These are phyloP conservation scores for Gallinago paraguaiae DNA, from an alignment of 2,113 vertebrate species.

Conservation along the genomic window DNA sequence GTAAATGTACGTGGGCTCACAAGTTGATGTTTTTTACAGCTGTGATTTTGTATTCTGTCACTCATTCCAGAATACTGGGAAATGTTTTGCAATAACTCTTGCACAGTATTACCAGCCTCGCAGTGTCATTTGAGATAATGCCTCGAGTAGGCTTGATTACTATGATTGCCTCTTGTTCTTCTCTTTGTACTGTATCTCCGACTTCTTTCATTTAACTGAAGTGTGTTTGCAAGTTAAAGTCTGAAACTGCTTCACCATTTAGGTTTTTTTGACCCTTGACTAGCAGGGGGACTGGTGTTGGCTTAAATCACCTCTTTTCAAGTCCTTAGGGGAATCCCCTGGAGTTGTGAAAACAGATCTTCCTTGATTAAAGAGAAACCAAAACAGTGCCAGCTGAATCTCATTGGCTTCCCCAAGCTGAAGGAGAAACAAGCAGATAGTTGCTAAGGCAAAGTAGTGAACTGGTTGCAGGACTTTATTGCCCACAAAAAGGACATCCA, in stretches of 20 bases:
- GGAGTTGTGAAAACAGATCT: neutral
- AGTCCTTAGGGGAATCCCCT: neutral
- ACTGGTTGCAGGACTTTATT: neutral
- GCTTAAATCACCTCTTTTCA: neutral
- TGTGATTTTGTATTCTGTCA: neutral
- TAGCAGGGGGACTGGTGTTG: neutral
- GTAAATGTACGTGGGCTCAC: neutral
- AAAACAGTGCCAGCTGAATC: neutral
- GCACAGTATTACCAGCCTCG: neutral
- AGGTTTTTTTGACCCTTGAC: neutral
- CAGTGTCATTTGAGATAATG: neutral
- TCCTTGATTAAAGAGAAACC: neutral
- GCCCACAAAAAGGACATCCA: neutral
- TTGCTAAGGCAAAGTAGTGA: neutral
- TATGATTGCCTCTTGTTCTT: neutral
- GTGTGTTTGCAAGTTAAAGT: neutral
- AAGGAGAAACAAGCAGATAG: neutral
- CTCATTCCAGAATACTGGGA: neutral
- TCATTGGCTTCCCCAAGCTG: neutral
- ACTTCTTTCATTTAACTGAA: neutral
- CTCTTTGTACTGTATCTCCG: neutral
- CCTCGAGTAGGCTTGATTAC: neutral
- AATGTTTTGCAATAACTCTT: neutral
- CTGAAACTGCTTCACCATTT: neutral
- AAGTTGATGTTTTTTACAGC: neutral